These are phyloP conservation scores for Incurvaria masculella DNA, from an alignment of 2,888 invertebrate species.

Conservation along the genomic window DNA sequence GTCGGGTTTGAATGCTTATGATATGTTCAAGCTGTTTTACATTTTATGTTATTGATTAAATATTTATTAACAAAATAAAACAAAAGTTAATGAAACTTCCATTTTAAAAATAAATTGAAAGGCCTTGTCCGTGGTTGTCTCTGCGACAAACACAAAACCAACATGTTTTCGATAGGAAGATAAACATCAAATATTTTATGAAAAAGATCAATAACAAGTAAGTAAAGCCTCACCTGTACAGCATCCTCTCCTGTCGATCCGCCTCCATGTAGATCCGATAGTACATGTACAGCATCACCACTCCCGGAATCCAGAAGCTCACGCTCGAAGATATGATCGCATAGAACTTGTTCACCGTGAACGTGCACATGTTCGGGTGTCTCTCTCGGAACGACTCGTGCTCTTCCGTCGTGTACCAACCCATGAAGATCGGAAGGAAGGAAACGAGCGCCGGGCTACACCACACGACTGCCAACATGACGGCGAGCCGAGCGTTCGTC, in stretches of 20 bases:
- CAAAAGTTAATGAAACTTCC: no score
- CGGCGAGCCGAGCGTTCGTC: conserved; percentile 76
- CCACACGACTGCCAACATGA: conserved; percentile 90
- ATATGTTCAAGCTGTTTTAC: no score
- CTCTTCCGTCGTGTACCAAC: conserved; percentile 88
- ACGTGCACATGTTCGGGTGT: conserved; percentile 73
- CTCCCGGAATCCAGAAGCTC: conserved; percentile 92
- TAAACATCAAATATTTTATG: background rate
- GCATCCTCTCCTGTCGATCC: conserved; percentile 78
- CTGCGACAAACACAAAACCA: background rate
- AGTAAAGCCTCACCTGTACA: conserved; percentile 65
- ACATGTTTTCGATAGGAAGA: background rate
- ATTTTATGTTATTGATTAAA: no score
- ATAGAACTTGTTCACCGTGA: conserved; percentile 83
- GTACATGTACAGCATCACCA: conserved; percentile 92
- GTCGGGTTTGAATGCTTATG: no score
- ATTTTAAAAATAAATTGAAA: no score
- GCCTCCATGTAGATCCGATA: conserved; percentile 85
- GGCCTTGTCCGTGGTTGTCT: conserved; percentile 2
- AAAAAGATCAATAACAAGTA: conserved; percentile 9
- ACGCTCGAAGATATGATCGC: conserved; percentile 87
- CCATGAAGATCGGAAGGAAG: conserved; percentile 92
- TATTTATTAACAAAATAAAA: no score
- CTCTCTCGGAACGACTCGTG: conserved; percentile 66
- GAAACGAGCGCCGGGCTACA: conserved; percentile 88